Evolutionary conservation across 2,113 vertebrate species (phyloP).

Genomic region (Ardeotis arabs): DNA sequence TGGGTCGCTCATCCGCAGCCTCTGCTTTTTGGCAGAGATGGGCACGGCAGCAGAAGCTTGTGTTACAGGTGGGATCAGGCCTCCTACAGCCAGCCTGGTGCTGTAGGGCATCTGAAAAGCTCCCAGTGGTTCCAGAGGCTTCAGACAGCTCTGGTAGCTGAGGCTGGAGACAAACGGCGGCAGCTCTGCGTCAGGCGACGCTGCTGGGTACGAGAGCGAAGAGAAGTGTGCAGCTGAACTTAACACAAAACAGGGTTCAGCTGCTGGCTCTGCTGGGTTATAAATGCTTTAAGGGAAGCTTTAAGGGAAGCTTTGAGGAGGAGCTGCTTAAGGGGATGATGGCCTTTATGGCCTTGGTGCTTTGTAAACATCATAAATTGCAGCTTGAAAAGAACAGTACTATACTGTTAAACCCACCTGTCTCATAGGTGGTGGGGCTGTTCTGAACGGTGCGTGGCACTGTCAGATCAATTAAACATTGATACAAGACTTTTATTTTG

Average conservation of each 20-base stretch:
- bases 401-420: neutral
- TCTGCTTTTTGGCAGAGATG: neutral
- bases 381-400: neutral
- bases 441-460: neutral
- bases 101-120: rapidly evolving
- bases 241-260: neutral
- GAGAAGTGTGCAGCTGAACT: neutral
- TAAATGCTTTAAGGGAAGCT: neutral
- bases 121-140: neutral
- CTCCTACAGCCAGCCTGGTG: neutral
- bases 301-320: neutral
- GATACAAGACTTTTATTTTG: neutral
- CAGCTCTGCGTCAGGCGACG: neutral
- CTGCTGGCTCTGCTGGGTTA: neutral
- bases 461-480: neutral
- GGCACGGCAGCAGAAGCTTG: neutral
- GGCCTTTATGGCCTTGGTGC: neutral
- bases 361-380: neutral
- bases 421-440: neutral
- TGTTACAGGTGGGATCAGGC: neutral
- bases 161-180: neutral
- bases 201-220: neutral
- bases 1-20: neutral
- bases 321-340: neutral
- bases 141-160: neutral